Conservation (phyloP, 1,140 invertebrate species). For the Cryptotermes secundus region DNA sequence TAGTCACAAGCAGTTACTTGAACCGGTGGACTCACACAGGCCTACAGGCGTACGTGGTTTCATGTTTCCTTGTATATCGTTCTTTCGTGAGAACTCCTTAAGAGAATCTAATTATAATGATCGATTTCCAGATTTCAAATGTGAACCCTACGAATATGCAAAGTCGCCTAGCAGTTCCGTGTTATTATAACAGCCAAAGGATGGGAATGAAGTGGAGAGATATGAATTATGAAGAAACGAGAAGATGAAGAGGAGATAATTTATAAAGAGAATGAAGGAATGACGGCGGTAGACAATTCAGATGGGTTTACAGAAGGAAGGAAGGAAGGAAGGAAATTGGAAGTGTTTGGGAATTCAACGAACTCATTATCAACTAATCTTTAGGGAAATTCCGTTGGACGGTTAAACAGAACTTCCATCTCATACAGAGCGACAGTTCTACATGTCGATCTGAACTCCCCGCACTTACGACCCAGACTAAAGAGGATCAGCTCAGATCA, state of each 20-base stretch:
- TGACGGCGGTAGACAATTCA: neutral
- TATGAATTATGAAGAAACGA: neutral
- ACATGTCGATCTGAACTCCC: neutral
- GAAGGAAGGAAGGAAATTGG: neutral
- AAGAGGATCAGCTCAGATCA: too few species aligned
- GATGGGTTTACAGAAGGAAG: neutral
- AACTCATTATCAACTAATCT: neutral
- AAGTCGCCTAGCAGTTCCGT: too few species aligned
- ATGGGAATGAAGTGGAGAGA: neutral
- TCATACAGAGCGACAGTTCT: neutral
- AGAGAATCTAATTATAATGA: too few species aligned
- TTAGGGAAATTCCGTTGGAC: neutral
- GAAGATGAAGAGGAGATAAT: neutral
- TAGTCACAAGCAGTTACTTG: too few species aligned
- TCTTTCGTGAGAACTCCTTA: too few species aligned
- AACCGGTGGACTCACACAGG: too few species aligned
- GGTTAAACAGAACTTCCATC: neutral
- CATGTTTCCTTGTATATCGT: too few species aligned
- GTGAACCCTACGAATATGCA: too few species aligned
- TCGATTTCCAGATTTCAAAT: too few species aligned
- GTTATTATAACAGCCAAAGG: neutral
- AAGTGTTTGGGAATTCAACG: neutral
- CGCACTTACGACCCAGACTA: too few species aligned
- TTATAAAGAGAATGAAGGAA: constrained; percentile 14
- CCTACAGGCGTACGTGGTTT: too few species aligned